Conservation (phyloP, 2,888 invertebrate species). For the Synergus laeviventris region DNA sequence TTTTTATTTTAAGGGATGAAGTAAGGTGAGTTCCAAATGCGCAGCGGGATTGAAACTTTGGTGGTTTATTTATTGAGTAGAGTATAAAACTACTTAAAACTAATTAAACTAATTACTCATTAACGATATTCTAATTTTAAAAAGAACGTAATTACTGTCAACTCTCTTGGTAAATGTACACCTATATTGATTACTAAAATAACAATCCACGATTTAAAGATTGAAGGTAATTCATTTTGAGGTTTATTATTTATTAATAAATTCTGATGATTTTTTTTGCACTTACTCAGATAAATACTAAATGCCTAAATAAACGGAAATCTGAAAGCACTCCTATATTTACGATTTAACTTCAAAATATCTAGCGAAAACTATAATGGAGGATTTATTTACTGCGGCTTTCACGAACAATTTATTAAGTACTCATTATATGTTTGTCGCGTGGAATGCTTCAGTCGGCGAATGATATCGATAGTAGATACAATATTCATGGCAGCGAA, state of each 20-base stretch:
- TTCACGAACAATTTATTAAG: conserved; percentile 8
- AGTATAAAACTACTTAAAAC: no score
- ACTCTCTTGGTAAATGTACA: no score
- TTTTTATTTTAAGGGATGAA: no score
- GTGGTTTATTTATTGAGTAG: no score
- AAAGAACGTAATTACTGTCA: no score
- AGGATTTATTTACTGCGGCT: not conserved
- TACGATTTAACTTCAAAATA: not conserved
- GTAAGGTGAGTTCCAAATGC: no score
- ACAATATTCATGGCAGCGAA: conserved; percentile 43
- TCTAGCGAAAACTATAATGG: not conserved
- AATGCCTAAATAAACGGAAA: not conserved
- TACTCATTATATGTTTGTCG: conserved; percentile 28
- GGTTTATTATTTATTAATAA: no score
- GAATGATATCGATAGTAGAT: not conserved
- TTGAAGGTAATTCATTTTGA: not conserved
- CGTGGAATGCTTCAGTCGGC: not conserved
- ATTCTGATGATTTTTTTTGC: not conserved
- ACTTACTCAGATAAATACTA: not conserved
- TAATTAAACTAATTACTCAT: no score
- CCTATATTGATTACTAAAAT: no score
- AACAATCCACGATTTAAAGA: no score
- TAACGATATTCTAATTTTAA: no score
- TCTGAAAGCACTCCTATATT: not conserved
- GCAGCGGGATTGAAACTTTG: no score